A percentile compares a stretch with the other conserved stretches of the same genome.
phyloP scores from a whole-genome alignment of 92 coral and sea anemone species.

The Porites cylindrica region DNA sequence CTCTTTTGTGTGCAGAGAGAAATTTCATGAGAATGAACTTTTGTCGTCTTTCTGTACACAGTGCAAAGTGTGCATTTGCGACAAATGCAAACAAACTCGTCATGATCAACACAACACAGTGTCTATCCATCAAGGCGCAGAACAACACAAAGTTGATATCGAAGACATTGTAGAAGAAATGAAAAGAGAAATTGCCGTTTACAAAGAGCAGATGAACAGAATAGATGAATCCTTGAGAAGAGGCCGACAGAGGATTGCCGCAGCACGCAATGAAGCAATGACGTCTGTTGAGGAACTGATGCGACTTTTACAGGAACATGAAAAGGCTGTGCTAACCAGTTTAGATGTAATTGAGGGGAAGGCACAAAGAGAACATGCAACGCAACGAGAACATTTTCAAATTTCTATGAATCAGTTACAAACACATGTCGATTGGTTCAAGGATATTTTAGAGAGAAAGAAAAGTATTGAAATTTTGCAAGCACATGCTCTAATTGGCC shows the following conservation, averaged over 20 bases:
- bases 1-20: no score
- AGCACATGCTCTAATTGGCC: background rate
- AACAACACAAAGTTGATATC: no score
- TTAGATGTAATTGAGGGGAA: background rate
- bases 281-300: background rate
- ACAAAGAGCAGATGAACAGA: background rate
- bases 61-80: conserved; percentile 11
- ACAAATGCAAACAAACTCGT: no score
- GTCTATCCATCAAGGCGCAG: no score
- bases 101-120: no score
- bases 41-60: background rate
- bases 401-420: no score
- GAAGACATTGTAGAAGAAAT: no score
- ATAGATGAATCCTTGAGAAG: background rate
- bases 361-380: background rate
- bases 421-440: background rate
- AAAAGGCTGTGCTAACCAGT: background rate
- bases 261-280: background rate
- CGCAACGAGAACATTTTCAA: background rate
- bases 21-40: background rate
- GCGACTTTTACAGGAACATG: conserved; percentile 5
- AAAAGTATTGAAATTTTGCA: conserved; percentile 13
- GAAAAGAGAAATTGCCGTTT: background rate
- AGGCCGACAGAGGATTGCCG: background rate
- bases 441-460: conserved; percentile 6